Evolutionary conservation across 64 coral and sea anemone genomes (phyloP).

Genomic region (Stylophora pistillata): DNA sequence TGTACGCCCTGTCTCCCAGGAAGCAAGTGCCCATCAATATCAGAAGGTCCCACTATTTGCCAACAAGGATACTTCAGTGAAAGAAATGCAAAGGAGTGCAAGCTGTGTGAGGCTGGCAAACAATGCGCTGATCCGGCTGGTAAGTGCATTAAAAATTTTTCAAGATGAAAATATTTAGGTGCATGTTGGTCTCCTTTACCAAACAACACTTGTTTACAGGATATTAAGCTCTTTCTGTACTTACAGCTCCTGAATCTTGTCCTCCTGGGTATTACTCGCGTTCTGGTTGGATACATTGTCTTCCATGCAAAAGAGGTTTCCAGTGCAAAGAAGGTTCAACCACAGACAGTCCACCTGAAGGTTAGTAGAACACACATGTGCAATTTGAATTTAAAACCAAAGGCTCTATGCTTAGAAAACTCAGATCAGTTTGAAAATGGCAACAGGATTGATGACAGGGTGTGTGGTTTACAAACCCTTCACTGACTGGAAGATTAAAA

Average conservation of each 20-base stretch:
- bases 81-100: conserved; percentile 72
- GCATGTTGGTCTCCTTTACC: not conserved
- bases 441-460: not conserved
- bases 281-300: conserved; percentile 63
- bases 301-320: conserved; percentile 74
- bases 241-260: conserved; percentile 76
- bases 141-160: conserved; percentile 4
- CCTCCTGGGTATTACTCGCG: conserved; percentile 88
- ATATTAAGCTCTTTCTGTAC: not conserved
- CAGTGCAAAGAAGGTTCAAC: conserved; percentile 87
- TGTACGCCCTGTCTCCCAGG: conserved; percentile 83
- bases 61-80: conserved; percentile 92
- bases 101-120: conserved; percentile 88
- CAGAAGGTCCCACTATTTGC: conserved; percentile 74
- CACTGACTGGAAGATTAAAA: not conserved
- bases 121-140: conserved; percentile 91
- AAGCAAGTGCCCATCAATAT: conserved; percentile 56
- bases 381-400: too few species aligned
- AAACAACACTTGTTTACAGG: not conserved
- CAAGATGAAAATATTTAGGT: not conserved
- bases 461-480: not conserved
- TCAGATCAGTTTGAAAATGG: not conserved
- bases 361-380: conserved; percentile 1
- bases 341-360: conserved; percentile 77
- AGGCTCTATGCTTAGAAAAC: not conserved